Base-by-base conservation (phyloP, 2,797 vertebrate species). In the Pristis pectinata region DNA sequence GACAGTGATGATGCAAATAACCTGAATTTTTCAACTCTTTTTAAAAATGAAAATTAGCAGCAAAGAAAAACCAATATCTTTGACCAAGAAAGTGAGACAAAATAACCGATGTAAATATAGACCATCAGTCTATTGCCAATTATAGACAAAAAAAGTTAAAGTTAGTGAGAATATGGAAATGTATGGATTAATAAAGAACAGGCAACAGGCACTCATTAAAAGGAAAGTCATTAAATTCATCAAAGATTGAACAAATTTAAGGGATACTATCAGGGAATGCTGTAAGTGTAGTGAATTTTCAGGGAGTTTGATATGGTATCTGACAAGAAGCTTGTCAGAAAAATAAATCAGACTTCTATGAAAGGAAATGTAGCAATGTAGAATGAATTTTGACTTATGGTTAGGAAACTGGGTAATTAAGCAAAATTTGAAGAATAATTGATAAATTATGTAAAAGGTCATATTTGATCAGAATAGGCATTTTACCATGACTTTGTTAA, bases 281-380 rank as follows among this genome's bases (percentile, higher is more conserved):
- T 34, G 59, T 41, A 61, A 87, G 37, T 91, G 7, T 19, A 19
- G 9, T 24, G 59, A 91, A 37, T 41, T 91, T 91, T 64, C 56
- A 91, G 34, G 44, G 87, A 41, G 59, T 64, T 64, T 64, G n/a
- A 64, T 64, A 64, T 5, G 87, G 59, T 64, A 19, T 64, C 34
- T 41, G 17, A 64, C n/a, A 64, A n/a, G 13, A 87, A 15, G 56
- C 11, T 87, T 59, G 0, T 87, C n/a, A n/a, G 53, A 87, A 59
- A 87, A n/a, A n/a, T 53, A n/a, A n/a, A 64, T 56, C 83, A 91
- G 27, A 59, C 9, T 91, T 34, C 34, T 17, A 89, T 89, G 5
- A 56, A 53, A 87, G 53, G 56, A 89, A 89, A 19, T 89, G 85
- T 64, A 89, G 56, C 56, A 89, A 89, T 61, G 30, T 89, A 56